Evolutionary conservation across 1,140 invertebrate genomes (phyloP).

Genomic region (Trinorchestia longiramus): DNA sequence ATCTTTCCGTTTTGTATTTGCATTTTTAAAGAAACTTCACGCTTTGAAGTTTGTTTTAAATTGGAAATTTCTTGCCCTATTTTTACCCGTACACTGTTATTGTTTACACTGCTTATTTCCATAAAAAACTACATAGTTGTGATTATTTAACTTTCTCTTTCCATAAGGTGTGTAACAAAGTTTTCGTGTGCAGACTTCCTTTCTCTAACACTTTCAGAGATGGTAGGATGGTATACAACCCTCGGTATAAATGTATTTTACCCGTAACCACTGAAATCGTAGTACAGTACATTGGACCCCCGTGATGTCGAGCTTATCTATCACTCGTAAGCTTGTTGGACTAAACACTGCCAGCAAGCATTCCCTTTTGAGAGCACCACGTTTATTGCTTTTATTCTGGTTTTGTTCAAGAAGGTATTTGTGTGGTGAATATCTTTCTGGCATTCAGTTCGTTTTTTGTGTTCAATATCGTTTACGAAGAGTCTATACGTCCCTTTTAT

Average conservation of each 20-base stretch:
- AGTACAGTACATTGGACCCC: neutral
- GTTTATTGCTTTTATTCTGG: too few relatives aligned
- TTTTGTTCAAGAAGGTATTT: too few relatives aligned
- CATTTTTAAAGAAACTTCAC: neutral
- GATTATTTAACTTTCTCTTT: neutral
- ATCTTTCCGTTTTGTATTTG: neutral
- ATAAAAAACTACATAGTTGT: neutral
- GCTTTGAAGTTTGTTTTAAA: neutral
- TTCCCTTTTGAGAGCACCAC: too few relatives aligned
- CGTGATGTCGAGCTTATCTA: neutral
- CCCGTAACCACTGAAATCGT: neutral
- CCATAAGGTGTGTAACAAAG: neutral
- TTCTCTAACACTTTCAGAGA: neutral
- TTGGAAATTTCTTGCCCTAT: neutral
- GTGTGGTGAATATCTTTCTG: neutral
- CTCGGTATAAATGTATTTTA: neutral
- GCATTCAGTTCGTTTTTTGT: neutral
- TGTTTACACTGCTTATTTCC: neutral
- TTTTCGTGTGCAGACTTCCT: neutral
- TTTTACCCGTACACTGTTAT: neutral
- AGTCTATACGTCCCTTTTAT: neutral
- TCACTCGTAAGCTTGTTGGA: neutral
- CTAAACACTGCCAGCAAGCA: too few relatives aligned
- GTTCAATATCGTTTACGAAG: too few relatives aligned
- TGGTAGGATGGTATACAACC: neutral